These are phyloP conservation scores for Phylloscopus trochiloides DNA, from an alignment of 2,113 vertebrate species.

Conservation along the genomic window DNA sequence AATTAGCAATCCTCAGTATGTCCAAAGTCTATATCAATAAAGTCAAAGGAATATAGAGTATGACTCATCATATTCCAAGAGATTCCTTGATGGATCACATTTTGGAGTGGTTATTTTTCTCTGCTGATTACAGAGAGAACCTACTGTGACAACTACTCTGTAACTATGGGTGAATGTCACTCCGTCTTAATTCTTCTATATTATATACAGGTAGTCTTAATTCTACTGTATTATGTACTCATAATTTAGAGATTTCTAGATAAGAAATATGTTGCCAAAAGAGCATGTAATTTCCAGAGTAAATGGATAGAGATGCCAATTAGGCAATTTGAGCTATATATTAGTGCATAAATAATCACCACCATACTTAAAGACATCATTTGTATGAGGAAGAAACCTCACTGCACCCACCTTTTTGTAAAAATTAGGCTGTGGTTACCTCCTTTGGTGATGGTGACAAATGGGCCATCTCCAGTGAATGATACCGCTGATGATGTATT, in stretches of 20 bases:
- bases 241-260: background rate
- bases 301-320: background rate
- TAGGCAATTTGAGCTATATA: background rate
- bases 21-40: background rate
- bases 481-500: constrained; percentile 35
- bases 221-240: background rate
- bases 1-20: background rate
- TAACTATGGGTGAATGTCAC: background rate
- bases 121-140: background rate
- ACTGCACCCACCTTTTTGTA: constrained; percentile 61
- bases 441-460: constrained; percentile 65
- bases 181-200: background rate
- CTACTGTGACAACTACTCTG: background rate
- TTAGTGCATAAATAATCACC: background rate
- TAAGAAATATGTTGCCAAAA: background rate
- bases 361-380: background rate
- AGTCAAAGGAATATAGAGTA: background rate
- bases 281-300: background rate
- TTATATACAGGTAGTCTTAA: background rate
- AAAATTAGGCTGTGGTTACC: constrained; percentile 66
- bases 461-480: constrained; percentile 67
- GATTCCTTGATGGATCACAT: background rate
- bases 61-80: background rate
- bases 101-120: background rate
- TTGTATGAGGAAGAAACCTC: background rate